Conservation (phyloP, 1,140 invertebrate species). For the Euwallacea similis region DNA sequence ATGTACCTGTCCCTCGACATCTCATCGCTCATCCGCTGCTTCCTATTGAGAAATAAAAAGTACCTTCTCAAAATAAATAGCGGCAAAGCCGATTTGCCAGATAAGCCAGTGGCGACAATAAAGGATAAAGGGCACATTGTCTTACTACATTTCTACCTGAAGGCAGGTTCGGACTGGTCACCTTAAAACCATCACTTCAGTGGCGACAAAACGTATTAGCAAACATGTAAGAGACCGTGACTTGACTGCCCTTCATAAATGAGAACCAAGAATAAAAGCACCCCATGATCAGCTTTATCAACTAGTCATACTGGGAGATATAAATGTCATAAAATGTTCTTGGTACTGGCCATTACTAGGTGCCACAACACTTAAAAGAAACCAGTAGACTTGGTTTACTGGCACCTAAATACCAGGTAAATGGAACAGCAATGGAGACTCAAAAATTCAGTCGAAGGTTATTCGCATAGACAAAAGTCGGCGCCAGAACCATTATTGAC, state of each 20-base stretch:
- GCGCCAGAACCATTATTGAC: slow-evolving; percentile 14
- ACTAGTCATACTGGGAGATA: too few species aligned
- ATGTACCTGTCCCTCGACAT: slow-evolving; percentile 10
- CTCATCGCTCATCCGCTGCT: slow-evolving; percentile 5
- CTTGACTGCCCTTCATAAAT: too few species aligned
- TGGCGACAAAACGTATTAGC: not conserved
- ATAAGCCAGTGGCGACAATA: slow-evolving; percentile 2
- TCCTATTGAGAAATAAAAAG: slow-evolving; percentile 9
- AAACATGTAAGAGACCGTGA: too few species aligned
- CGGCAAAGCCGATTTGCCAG: slow-evolving; percentile 21
- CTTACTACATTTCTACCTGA: slow-evolving; percentile 13
- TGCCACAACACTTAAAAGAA: not conserved
- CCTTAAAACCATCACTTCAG: not conserved
- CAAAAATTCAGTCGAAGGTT: slow-evolving; percentile 10
- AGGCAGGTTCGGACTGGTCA: slow-evolving; percentile 4
- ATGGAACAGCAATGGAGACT: slow-evolving; percentile 8
- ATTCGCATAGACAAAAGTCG: slow-evolving; percentile 23
- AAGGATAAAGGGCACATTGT: not conserved
- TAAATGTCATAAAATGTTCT: too few species aligned
- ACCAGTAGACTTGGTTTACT: not conserved
- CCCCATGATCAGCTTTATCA: too few species aligned
- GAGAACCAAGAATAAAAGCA: too few species aligned
- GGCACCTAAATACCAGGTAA: slow-evolving; percentile 20
- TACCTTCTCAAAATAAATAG: slow-evolving; percentile 17
- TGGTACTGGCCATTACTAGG: too few species aligned